phyloP scores from a whole-genome alignment of 2,888 invertebrate species.

The Hartigia nigra region DNA sequence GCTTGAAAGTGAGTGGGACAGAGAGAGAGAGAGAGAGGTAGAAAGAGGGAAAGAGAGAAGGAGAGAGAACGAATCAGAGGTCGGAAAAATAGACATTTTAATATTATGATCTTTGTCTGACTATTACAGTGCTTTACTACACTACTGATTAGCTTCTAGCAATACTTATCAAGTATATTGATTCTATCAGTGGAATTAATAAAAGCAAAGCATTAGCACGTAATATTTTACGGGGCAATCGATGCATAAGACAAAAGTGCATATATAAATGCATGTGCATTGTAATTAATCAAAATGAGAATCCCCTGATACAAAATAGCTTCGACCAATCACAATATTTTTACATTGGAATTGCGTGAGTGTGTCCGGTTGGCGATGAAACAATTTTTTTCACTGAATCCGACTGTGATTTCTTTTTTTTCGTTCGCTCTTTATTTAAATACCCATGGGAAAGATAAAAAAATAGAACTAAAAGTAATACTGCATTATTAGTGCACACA shows the following conservation, averaged over 20 bases:
- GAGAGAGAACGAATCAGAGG: too few species aligned
- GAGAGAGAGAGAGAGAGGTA: too few species aligned
- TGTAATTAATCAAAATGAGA: background rate
- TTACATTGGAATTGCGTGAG: background rate
- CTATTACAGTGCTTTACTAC: background rate
- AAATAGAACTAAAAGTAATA: background rate
- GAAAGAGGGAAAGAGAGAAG: background rate
- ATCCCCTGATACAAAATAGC: background rate
- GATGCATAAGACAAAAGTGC: background rate
- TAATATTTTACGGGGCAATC: background rate
- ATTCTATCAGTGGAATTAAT: too few species aligned
- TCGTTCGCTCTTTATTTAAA: background rate
- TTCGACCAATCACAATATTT: background rate
- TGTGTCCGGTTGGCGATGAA: background rate
- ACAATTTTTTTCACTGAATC: background rate
- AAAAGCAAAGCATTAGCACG: too few species aligned
- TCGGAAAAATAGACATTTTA: background rate
- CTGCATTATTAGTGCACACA: background rate
- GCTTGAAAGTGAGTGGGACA: background rate
- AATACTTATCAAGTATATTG: background rate
- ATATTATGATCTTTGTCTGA: background rate
- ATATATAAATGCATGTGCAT: background rate
- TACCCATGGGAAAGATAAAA: background rate
- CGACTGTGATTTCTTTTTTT: background rate
- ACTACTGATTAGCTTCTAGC: background rate